phyloP scores from a whole-genome alignment of 2,797 vertebrate species.

The Halcyon chelicuti region DNA sequence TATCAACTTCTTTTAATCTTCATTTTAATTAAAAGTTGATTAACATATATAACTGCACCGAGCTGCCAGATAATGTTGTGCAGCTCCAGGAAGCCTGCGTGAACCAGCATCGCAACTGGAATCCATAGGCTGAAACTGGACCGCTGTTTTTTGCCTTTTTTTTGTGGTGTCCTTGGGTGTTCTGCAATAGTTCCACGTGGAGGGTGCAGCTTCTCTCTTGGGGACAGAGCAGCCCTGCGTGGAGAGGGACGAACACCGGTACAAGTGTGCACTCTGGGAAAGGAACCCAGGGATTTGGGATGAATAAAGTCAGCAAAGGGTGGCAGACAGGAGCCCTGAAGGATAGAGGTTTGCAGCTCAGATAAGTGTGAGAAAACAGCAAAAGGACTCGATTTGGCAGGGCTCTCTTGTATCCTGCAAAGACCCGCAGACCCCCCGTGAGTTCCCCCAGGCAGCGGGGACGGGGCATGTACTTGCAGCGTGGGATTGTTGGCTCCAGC shows the following conservation, averaged over 20 bases:
- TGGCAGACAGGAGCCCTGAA: background rate
- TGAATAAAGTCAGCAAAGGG: background rate
- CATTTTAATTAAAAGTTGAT: background rate
- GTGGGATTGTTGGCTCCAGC: background rate
- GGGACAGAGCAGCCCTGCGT: background rate
- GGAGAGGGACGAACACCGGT: fast-evolving
- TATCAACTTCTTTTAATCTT: background rate
- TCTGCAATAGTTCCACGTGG: fast-evolving
- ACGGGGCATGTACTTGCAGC: fast-evolving
- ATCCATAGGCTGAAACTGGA: background rate
- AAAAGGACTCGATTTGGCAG: background rate
- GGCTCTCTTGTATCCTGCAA: background rate
- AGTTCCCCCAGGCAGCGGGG: background rate
- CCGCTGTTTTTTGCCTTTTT: background rate
- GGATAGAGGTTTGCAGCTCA: background rate
- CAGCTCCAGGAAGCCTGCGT: background rate
- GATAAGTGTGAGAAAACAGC: background rate
- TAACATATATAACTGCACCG: background rate
- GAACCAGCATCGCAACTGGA: background rate
- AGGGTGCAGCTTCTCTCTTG: background rate
- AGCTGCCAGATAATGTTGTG: background rate
- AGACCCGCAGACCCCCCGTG: background rate
- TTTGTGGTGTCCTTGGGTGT: fast-evolving
- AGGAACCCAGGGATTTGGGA: background rate
- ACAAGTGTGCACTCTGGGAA: background rate